Base-by-base conservation (phyloP, 2,113 vertebrate genomes). In the Mionectes macconnelli region DNA sequence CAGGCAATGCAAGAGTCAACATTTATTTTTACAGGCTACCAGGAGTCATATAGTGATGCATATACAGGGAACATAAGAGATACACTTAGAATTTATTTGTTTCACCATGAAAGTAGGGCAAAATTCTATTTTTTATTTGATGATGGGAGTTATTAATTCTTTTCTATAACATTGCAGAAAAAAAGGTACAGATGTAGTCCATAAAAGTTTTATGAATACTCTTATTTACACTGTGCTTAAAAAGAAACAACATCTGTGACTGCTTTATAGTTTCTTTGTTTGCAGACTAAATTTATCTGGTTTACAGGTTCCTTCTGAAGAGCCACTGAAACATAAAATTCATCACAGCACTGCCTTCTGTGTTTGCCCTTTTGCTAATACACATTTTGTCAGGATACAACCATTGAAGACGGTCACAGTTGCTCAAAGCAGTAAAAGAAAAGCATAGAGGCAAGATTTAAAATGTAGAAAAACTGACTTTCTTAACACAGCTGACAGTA, bases 211-310 rank as follows among this genome's bases (percentile, higher is more conserved):
- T 94, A 96, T 93, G 94, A 88, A 70, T 77, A 81, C 55, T 74
- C 63, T 90, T 96, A 93, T 91, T 97, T 95, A 96, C 76, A 82
- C 52, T 82, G 67, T 77, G 40, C 80, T 84, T 95, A 85, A 66
- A 77, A 92, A 88, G 86, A 95, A 95, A 92, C 49, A 94, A 82
- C 66, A 78, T 93, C 84, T 94, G 72, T 85, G 87, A 69, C 55
- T 86, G 63, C 67, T 95, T 94, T 85, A 94, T 57, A 69, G 84
- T 73, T 96, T 87, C 91, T 95, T 96, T 95, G 84, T 91, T 84
- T 83, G 67, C 75, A 94, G 79, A 70, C 63, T 88, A 80, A 93
- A 95, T 90, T 84, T 93, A 90, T 77, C 79, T 90, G 47, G 30
- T 83, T 91, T 96, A 90, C 70, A 88, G 63, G 45, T 84, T 88